A percentile compares a stretch with the other conserved stretches of the same genome.
Evolutionary conservation across 2,888 invertebrate genomes (phyloP).

Genomic region (Apoderus coryli): DNA sequence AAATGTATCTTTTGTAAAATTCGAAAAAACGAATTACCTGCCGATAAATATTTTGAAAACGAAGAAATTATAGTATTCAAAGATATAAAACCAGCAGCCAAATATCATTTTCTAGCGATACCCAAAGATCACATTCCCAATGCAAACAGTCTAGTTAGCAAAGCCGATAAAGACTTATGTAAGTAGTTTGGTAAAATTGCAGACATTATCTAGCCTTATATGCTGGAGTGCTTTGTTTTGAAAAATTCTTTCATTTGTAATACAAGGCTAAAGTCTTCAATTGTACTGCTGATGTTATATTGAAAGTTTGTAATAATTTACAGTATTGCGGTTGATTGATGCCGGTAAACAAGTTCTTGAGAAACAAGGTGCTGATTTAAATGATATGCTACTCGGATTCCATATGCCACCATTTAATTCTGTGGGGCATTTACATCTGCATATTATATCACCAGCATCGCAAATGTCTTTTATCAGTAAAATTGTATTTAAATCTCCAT

Average conservation of each 20-base stretch:
- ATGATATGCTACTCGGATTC: conserved; percentile 52
- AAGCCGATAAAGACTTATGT: conserved; percentile 56
- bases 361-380: conserved; percentile 33
- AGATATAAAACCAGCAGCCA: conserved; percentile 70
- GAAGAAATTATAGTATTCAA: conserved; percentile 64
- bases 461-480: conserved; percentile 53
- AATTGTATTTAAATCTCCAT: conserved; percentile 54
- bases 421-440: conserved; percentile 71
- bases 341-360: conserved; percentile 38
- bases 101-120: conserved; percentile 64
- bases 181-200: too few species aligned
- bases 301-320: too few species aligned
- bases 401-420: conserved; percentile 87
- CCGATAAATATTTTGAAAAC: conserved; percentile 54
- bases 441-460: conserved; percentile 65
- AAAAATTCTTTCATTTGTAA: too few species aligned
- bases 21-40: conserved; percentile 41
- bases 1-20: conserved; percentile 67
- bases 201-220: too few species aligned
- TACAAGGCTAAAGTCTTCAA: too few species aligned
- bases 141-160: conserved; percentile 47
- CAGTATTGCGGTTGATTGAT: too few species aligned
- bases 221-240: too few species aligned
- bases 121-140: conserved; percentile 64
- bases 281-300: too few species aligned